These are phyloP conservation scores for Aphidius gifuensis DNA, from an alignment of 1,140 invertebrate species.

Conservation along the genomic window DNA sequence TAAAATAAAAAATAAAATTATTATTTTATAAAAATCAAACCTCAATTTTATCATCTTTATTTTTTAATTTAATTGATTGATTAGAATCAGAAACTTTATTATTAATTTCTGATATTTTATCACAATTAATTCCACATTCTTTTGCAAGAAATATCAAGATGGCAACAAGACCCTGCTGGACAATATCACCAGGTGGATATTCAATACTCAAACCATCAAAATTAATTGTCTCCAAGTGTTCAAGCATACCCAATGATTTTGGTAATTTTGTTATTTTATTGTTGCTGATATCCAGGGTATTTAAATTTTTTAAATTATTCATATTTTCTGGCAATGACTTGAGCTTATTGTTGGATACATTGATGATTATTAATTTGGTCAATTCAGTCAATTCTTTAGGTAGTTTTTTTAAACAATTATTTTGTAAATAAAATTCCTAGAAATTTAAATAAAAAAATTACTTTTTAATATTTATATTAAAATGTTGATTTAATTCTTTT, in stretches of 20 bases:
- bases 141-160: conserved; percentile 66
- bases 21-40: conserved; percentile 31
- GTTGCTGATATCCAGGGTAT: conserved; percentile 57
- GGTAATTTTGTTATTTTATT: conserved; percentile 63
- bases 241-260: conserved; percentile 61
- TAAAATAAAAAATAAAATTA: too few species aligned
- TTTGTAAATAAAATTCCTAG: conserved; percentile 65
- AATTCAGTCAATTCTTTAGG: conserved; percentile 66
- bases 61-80: neutral
- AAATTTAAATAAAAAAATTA: neutral
- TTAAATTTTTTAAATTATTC: conserved; percentile 61
- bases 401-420: conserved; percentile 64
- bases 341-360: conserved; percentile 70
- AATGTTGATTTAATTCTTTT: conserved; percentile 13
- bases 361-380: conserved; percentile 62
- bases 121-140: conserved; percentile 46
- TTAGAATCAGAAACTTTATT: too few species aligned
- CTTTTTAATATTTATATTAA: conserved; percentile 17
- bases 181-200: conserved; percentile 63
- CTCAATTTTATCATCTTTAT: conserved; percentile 47
- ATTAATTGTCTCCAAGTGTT: conserved; percentile 58
- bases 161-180: conserved; percentile 58
- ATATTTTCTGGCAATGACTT: conserved; percentile 64
- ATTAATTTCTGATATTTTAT: conserved; percentile 14
- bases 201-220: conserved; percentile 62